phyloP scores from a whole-genome alignment of 2,113 vertebrate genomes.

The Equus quagga region DNA sequence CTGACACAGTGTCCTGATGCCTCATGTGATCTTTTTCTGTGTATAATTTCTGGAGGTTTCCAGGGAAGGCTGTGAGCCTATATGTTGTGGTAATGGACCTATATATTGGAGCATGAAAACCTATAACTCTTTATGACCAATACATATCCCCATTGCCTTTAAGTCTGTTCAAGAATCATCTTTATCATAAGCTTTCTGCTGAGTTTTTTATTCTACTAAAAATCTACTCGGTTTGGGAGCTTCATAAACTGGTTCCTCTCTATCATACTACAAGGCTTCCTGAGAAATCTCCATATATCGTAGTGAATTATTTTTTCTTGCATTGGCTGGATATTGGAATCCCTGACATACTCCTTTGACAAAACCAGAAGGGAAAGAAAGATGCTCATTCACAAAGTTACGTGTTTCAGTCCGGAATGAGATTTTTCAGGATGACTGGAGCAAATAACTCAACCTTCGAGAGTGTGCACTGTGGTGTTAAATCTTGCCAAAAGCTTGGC shows the following conservation, averaged over 20 bases:
- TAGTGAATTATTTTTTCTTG: background rate
- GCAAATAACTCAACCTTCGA: background rate
- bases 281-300: background rate
- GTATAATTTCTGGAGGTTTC: constrained; percentile 15
- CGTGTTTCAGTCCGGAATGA: background rate
- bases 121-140: background rate
- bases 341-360: background rate
- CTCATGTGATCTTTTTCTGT: background rate
- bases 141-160: background rate
- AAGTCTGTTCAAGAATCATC: constrained; percentile 11
- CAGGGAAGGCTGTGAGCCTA: background rate
- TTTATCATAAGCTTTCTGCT: background rate
- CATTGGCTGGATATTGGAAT: background rate
- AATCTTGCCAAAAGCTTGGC: constrained; percentile 40
- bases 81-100: background rate
- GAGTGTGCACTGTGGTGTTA: background rate
- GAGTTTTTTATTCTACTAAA: background rate
- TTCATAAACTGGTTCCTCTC: background rate
- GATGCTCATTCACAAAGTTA: constrained; percentile 17
- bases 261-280: background rate
- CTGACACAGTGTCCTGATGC: background rate
- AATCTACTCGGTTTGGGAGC: background rate
- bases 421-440: constrained; percentile 23
- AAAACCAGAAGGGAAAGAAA: constrained; percentile 18
- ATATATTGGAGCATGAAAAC: background rate